Evolutionary conservation across 2,888 invertebrate species (phyloP).

Genomic region (Habroteleia sp.): DNA sequence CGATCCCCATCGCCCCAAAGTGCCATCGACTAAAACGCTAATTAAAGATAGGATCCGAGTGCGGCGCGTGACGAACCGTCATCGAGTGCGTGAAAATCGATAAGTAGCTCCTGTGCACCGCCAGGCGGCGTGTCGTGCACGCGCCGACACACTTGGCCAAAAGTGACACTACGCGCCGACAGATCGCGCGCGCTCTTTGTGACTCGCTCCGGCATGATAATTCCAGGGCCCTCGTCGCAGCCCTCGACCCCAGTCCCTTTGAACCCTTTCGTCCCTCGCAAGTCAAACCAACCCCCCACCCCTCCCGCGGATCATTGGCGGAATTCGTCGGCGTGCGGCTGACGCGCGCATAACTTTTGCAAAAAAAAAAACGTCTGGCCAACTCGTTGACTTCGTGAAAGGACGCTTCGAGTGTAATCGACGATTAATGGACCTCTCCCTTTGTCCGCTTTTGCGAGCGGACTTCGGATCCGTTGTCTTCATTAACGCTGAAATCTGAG

Average conservation of each 20-base stretch:
- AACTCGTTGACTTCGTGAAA: conserved; percentile 44
- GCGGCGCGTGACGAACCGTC: conserved; percentile 16
- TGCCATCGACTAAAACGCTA: neutral
- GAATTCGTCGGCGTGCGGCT: conserved; percentile 42
- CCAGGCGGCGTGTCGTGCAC: conserved; percentile 17
- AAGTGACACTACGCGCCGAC: neutral
- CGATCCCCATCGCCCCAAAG: neutral
- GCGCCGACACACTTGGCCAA: neutral
- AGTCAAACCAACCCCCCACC: conserved; percentile 22
- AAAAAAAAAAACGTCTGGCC: conserved; percentile 27
- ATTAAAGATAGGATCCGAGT: conserved; percentile 7
- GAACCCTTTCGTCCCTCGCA: conserved; percentile 54
- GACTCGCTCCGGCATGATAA: conserved; percentile 60
- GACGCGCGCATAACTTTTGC: conserved; percentile 44
- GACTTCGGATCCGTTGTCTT: conserved; percentile 13
- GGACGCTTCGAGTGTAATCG: conserved; percentile 36
- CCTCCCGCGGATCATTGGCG: conserved; percentile 13
- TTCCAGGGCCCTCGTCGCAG: conserved; percentile 62
- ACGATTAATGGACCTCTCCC: conserved; percentile 42
- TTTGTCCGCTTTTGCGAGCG: conserved; percentile 7
- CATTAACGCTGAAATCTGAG: conserved; percentile 3
- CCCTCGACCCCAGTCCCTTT: conserved; percentile 61
- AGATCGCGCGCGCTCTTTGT: conserved; percentile 29
- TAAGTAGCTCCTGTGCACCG: conserved; percentile 3
- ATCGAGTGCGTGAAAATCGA: conserved; percentile 14